phyloP scores from a whole-genome alignment of 2,797 vertebrate species.

The Myotis myotis region DNA sequence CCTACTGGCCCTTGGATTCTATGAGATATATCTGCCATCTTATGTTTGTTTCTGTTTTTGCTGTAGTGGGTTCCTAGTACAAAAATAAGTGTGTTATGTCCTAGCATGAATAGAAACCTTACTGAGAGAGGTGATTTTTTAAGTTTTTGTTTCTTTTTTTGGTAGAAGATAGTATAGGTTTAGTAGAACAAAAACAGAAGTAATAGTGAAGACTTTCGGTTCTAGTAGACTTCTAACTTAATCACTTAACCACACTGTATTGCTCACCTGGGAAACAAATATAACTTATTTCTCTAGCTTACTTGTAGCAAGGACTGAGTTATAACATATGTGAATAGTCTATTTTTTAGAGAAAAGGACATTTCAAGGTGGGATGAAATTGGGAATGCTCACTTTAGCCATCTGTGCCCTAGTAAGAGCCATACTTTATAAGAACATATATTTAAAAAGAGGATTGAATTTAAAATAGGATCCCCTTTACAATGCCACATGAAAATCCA shows the following conservation, averaged over 20 bases:
- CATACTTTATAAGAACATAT: neutral
- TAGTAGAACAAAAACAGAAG: neutral
- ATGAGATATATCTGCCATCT: neutral
- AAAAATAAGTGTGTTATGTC: neutral
- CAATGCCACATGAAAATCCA: neutral
- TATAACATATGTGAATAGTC: neutral
- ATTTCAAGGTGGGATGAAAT: neutral
- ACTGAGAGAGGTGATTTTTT: neutral
- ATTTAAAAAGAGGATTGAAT: neutral
- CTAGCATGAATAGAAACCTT: neutral
- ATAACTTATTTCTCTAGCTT: neutral
- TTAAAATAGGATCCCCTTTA: neutral
- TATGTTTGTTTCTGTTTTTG: neutral
- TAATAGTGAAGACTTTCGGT: neutral
- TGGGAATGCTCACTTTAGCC: neutral
- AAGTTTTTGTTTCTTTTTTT: neutral
- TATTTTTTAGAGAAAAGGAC: neutral
- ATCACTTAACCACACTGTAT: neutral
- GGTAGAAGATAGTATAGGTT: neutral
- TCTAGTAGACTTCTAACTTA: neutral
- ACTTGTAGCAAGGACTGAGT: neutral
- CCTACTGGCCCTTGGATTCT: neutral
- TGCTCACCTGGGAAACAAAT: neutral
- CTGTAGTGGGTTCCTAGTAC: neutral
- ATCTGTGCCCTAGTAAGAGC: neutral